Base-by-base conservation (phyloP, 2,113 vertebrate species). In the Astur gentilis region DNA sequence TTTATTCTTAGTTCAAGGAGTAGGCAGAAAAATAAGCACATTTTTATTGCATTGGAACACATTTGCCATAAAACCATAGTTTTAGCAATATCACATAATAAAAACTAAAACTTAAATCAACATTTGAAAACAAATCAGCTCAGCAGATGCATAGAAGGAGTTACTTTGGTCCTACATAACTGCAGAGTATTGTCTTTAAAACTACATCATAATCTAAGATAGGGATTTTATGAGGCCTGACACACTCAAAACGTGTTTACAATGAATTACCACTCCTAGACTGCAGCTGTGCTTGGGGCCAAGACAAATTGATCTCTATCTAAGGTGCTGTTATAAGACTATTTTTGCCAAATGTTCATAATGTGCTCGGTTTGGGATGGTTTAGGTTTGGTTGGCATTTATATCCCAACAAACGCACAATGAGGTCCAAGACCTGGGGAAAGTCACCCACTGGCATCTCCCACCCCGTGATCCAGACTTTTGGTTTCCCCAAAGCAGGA, bases 21-120 rank as follows among this genome's bases (percentile, higher is more conserved):
- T 57, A 71, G 45, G 77, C 95, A 96, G 73, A 91, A 84, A 97
- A 97, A 78, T 75, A 92, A 95, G 70, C 82, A 84, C 78, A 75
- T 94, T 96, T 97, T 98, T 98, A 97, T 95, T 87, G 78, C 88
- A 72, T 45, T 83, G 61, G 90, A 96, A 94, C 93, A 95, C 66
- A 67, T 94, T 97, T 92, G 69, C 88, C 67, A 83, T 97, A 97
- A 97, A 98, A 47, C n/a, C 86, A 90, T 95, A 94, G 87, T 89
- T 83, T 94, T 85, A 93, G 71, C 81, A 80, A 88, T 94, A 95
- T 96, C 73, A 91, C 86, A 84, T 97, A 95, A 95, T 91, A 96
- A 98, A 97, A 94, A 32, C 47, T 79, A 47, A 85, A 94, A 95
- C 95, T 96, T 94, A 94, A 96, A 93, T 87, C 80, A 93, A 38